Evolutionary conservation across 2,888 invertebrate genomes (phyloP).

Genomic region (Pyrrhia umbra): DNA sequence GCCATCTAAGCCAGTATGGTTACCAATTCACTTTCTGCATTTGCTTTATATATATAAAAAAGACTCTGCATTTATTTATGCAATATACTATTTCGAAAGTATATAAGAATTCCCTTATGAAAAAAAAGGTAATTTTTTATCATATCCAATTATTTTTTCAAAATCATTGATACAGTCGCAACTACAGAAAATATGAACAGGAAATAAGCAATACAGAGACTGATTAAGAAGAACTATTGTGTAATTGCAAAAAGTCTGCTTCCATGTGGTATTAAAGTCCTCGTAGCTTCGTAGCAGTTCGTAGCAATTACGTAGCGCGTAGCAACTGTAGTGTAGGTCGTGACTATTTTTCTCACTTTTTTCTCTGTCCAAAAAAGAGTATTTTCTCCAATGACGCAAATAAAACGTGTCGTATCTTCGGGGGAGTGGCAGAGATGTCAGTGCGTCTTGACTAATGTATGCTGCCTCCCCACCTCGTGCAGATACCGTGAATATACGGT

Average conservation of each 20-base stretch:
- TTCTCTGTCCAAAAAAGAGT: constrained; percentile 19
- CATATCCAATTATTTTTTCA: background rate
- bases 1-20: no score
- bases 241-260: background rate
- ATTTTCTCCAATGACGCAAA: constrained; percentile 50
- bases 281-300: constrained; percentile 11
- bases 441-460: constrained; percentile 59
- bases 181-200: background rate
- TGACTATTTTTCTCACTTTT: background rate
- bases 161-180: background rate
- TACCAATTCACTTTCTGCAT: no score
- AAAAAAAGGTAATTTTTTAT: no score
- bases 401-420: constrained; percentile 52
- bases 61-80: no score
- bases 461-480: constrained; percentile 49
- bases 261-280: constrained; percentile 1
- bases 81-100: no score
- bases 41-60: no score
- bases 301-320: constrained; percentile 16
- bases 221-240: background rate
- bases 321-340: constrained; percentile 11
- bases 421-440: constrained; percentile 61
- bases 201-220: background rate
- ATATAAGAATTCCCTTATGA: no score
- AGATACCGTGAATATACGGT: constrained; percentile 62